Conservation (phyloP, 2,797 vertebrate species). For the Gambusia yucatana region DNA sequence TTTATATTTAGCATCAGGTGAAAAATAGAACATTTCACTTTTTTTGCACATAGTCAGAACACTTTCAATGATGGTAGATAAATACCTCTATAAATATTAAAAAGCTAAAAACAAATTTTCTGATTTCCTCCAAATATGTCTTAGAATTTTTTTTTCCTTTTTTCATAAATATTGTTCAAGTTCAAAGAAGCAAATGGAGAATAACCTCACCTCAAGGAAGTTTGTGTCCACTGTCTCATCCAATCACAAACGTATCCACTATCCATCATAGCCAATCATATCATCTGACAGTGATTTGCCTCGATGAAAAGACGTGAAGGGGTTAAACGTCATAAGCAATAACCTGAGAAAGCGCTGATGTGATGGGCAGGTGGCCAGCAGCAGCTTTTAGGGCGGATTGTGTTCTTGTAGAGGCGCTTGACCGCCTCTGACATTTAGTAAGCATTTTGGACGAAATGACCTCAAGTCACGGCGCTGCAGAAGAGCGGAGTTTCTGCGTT, state of each 20-base stretch:
- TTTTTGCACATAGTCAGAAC: not conserved
- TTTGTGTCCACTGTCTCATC: slow-evolving; percentile 48
- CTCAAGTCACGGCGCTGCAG: slow-evolving; percentile 39
- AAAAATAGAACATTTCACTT: not conserved
- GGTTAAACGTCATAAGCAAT: slow-evolving; percentile 75
- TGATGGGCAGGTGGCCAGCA: slow-evolving; percentile 78
- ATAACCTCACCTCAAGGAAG: slow-evolving; percentile 59
- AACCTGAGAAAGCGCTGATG: slow-evolving; percentile 62
- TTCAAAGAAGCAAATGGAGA: slow-evolving; percentile 24
- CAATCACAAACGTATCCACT: slow-evolving; percentile 42
- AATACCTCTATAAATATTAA: not conserved
- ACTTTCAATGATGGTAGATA: not conserved
- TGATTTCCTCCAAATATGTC: not conserved
- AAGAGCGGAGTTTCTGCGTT: slow-evolving; percentile 12
- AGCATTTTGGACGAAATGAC: slow-evolving; percentile 47
- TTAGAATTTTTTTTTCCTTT: not conserved
- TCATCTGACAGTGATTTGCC: slow-evolving; percentile 53
- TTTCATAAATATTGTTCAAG: slow-evolving; percentile 1
- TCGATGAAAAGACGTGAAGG: slow-evolving; percentile 53
- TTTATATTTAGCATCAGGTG: not conserved
- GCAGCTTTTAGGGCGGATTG: slow-evolving; percentile 71
- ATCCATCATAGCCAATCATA: slow-evolving; percentile 65
- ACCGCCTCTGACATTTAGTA: slow-evolving; percentile 76
- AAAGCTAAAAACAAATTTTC: not conserved
- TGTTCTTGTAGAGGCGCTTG: slow-evolving; percentile 64